These are phyloP conservation scores for Chydorus sphaericus DNA, from an alignment of 2,888 invertebrate genomes.

Conservation along the genomic window DNA sequence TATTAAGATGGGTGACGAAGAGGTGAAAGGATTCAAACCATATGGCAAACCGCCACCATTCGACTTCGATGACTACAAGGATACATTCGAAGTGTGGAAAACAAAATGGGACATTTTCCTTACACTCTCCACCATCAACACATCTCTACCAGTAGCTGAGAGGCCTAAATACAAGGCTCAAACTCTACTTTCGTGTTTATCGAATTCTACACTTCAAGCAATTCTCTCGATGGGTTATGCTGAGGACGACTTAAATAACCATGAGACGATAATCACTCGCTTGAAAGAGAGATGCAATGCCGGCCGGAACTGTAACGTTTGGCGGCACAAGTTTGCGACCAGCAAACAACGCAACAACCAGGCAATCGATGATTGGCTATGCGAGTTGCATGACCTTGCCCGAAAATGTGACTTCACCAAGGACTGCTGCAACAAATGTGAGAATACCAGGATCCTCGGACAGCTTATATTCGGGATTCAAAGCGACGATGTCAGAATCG, in stretches of 20 bases:
- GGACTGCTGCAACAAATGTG: background rate
- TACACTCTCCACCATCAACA: background rate
- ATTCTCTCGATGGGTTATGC: background rate
- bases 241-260: background rate
- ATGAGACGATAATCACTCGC: background rate
- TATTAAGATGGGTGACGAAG: too few species aligned
- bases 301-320: conserved; percentile 8
- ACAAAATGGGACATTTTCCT: background rate
- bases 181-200: background rate
- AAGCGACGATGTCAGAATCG: background rate
- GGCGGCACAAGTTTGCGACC: background rate
- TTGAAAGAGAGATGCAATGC: background rate
- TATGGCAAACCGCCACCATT: conserved; percentile 1
- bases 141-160: background rate
- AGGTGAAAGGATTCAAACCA: too few species aligned
- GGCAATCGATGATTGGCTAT: background rate
- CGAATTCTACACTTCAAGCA: background rate
- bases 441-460: background rate
- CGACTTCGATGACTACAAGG: background rate
- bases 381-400: background rate
- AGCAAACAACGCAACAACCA: background rate
- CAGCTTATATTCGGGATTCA: background rate
- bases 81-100: background rate
- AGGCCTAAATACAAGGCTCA: background rate
- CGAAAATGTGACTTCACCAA: background rate